Base-by-base conservation (phyloP, 2,797 vertebrate genomes). In the Phoxinus dragarum region DNA sequence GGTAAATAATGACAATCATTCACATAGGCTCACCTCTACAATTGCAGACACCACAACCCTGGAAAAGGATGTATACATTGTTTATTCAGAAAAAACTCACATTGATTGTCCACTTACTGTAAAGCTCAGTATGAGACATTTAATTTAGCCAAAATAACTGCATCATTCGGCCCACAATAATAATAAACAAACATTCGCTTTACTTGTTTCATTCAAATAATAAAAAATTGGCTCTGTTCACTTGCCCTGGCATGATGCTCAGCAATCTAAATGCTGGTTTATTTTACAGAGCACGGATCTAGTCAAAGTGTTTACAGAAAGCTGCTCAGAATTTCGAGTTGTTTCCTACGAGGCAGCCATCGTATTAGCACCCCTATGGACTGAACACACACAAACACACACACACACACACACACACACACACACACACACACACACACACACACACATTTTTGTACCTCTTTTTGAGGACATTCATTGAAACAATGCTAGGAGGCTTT, bases 241-340 rank as follows among this genome's bases (percentile, higher is more conserved):
- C 3, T 76, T 6, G 49, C 49, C 19, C 19, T 49, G 44, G 44
- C 61, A 16, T 66, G 61, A 17, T 59, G 75, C 36, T 40, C 52
- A 2, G 36, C 36, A 40, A n/a, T 56, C 7, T 71, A 71, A 81
- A 71, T 71, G 36, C 49, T 52, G 79, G 44, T 21, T 69, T 86
- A 59, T 61, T 80, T 74, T 38, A 54, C 27, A 56, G 75, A 56
- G 21, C 49, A 80, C 66, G 12, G 34, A 17, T 56, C 67, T 71
- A 27, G 49, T 82, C 69, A 61, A 81, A 38, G 42, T 81, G 67
- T 72, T 73, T 61, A 47, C 27, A 31, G 69, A 74, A 49, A 61
- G 27, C 69, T 64, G 68, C 81, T 73, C 23, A 72, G 67, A 71
- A 81, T 71, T 10, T 72, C 6, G 16, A 59, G 23, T 61, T 61